These are phyloP conservation scores for Patella caerulea DNA, from an alignment of 2,888 invertebrate genomes.

Conservation along the genomic window DNA sequence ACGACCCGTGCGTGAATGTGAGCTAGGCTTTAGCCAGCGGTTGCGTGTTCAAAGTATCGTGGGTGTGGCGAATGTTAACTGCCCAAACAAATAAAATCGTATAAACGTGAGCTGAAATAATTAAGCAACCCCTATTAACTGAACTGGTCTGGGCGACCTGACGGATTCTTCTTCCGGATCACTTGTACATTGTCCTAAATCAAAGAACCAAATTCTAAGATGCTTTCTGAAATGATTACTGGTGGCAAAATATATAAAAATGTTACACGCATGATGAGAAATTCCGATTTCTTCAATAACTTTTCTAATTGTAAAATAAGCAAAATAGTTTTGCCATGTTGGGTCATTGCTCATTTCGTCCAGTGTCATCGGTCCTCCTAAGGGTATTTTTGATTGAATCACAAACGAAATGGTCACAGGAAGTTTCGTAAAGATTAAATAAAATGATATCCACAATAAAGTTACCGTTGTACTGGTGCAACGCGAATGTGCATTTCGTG, in stretches of 20 bases:
- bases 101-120: neutral
- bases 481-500: constrained; percentile 13
- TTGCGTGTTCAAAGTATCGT: too few relatives aligned
- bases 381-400: constrained; percentile 47
- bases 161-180: neutral
- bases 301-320: constrained; percentile 56
- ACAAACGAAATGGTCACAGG: constrained; percentile 61
- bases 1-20: too few relatives aligned
- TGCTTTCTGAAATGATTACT: constrained; percentile 52
- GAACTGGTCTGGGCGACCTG: neutral
- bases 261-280: constrained; percentile 67
- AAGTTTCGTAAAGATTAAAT: constrained; percentile 61
- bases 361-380: constrained; percentile 48
- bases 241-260: constrained; percentile 57
- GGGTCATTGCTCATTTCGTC: constrained; percentile 51
- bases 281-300: constrained; percentile 63
- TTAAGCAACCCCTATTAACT: neutral
- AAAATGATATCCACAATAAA: constrained; percentile 62
- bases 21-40: too few relatives aligned
- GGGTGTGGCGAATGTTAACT: too few relatives aligned
- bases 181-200: neutral
- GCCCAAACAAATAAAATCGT: too few relatives aligned
- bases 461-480: constrained; percentile 55
- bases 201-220: constrained; percentile 21
- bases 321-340: constrained; percentile 58